These are phyloP conservation scores for Calliopum simillimum DNA, from an alignment of 2,888 invertebrate species.

Conservation along the genomic window DNA sequence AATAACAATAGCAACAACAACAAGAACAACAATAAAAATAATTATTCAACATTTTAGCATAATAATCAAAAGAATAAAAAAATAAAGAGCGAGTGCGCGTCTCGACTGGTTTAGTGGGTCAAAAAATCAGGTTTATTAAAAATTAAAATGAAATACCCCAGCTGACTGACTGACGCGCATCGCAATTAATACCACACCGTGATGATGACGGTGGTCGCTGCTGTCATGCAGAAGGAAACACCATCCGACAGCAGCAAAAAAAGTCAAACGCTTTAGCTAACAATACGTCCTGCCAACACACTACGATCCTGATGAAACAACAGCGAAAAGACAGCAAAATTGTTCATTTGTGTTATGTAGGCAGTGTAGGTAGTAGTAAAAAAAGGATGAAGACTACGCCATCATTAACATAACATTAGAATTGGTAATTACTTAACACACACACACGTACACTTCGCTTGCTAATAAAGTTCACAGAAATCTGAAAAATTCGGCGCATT, in stretches of 20 bases:
- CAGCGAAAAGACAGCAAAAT: slow-evolving; percentile 24
- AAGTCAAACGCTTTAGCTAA: slow-evolving; percentile 9
- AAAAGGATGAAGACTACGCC: slow-evolving; percentile 44
- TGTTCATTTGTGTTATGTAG: slow-evolving; percentile 18
- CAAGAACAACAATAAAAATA: slow-evolving; percentile 30
- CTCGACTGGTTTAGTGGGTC: slow-evolving; percentile 60
- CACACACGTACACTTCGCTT: slow-evolving; percentile 23
- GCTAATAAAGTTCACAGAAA: slow-evolving; percentile 43
- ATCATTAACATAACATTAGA: slow-evolving; percentile 64
- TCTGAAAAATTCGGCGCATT: background rate
- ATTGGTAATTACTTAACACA: slow-evolving; percentile 62
- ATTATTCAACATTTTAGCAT: slow-evolving; percentile 51
- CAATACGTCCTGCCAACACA: background rate
- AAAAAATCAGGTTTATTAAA: slow-evolving; percentile 62
- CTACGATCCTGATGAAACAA: slow-evolving; percentile 13
- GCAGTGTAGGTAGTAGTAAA: slow-evolving; percentile 36
- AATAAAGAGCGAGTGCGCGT: slow-evolving; percentile 45
- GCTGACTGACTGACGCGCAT: slow-evolving; percentile 54
- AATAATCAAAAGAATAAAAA: slow-evolving; percentile 54
- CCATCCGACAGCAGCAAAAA: slow-evolving; percentile 8
- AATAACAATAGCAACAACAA: slow-evolving; percentile 28
- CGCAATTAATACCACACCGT: slow-evolving; percentile 51
- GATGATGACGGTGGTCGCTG: background rate
- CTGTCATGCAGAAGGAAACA: background rate
- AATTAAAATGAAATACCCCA: slow-evolving; percentile 58